Conservation (phyloP, 2,113 vertebrate genomes). For the Corythaixoides concolor region DNA sequence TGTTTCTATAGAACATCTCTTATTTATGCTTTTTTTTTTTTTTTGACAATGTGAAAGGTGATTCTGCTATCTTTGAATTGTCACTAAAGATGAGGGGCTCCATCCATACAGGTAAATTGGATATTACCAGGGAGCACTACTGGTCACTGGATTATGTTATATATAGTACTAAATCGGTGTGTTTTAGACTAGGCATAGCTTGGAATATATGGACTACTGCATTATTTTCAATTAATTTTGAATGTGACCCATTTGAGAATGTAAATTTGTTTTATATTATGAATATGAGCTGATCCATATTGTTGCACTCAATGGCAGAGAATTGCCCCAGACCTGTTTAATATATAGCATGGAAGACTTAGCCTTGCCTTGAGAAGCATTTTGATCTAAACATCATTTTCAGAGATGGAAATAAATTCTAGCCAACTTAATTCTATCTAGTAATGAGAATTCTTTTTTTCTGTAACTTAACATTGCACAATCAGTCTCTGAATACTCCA, state of each 20-base stretch:
- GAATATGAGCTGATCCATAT: background rate
- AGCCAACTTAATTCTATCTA: background rate
- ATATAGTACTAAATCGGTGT: background rate
- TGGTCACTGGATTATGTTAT: background rate
- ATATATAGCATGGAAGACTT: background rate
- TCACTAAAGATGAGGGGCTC: background rate
- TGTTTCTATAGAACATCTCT: background rate
- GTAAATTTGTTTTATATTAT: background rate
- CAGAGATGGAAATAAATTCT: background rate
- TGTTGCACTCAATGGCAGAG: background rate
- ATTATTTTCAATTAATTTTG: background rate
- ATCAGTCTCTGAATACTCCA: background rate
- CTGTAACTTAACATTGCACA: background rate
- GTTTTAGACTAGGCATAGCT: background rate
- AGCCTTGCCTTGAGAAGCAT: background rate
- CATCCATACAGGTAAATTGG: background rate
- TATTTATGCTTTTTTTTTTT: background rate
- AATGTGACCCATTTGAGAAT: background rate
- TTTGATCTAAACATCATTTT: background rate
- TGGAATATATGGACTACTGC: background rate
- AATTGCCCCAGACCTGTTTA: background rate
- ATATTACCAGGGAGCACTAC: background rate
- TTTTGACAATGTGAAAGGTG: background rate
- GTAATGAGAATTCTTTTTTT: background rate
- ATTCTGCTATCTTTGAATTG: background rate